Percentiles rank a stretch among this genome's conserved stretches.
Conservation (phyloP, 1,140 invertebrate genomes). For the Pseudomyrmex dendroicus region DNA sequence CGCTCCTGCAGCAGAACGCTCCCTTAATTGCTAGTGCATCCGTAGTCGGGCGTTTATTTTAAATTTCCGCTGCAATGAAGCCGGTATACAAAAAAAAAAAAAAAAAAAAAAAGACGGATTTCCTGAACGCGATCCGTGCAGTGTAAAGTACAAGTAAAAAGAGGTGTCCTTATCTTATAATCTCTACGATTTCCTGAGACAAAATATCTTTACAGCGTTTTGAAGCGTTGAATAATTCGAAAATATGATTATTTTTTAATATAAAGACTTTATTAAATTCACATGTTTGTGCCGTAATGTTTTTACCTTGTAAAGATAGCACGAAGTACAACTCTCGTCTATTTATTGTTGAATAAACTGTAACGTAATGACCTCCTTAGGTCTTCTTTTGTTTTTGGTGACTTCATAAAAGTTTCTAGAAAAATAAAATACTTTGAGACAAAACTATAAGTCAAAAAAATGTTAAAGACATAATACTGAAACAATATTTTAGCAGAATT, state of each 20-base stretch:
- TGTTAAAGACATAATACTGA: no score
- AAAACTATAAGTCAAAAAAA: no score
- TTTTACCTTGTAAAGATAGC: no score
- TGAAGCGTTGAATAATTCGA: constrained; percentile 12
- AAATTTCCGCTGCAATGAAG: constrained; percentile 56
- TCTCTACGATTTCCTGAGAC: constrained; percentile 1
- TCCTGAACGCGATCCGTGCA: constrained; percentile 29
- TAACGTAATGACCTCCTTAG: no score
- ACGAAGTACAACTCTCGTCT: no score
- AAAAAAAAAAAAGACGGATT: constrained; percentile 6
- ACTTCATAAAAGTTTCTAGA: background rate
- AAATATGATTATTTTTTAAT: no score
- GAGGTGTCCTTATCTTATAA: constrained; percentile 7
- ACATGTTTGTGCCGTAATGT: no score
- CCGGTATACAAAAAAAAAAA: background rate
- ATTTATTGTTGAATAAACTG: no score
- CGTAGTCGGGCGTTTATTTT: constrained; percentile 53
- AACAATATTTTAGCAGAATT: no score
- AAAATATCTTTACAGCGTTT: constrained; percentile 1
- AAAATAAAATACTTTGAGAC: background rate
- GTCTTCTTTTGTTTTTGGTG: background rate
- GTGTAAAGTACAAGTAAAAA: constrained; percentile 27
- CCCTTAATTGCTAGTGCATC: constrained; percentile 47
- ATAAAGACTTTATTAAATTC: constrained; percentile 2
- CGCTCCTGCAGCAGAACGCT: constrained; percentile 43